Evolutionary conservation across 2,113 vertebrate species (phyloP).

Genomic region (Mus musculus): GRCm39 chr3:132596001-132596500

Average conservation of each 20-base stretch:
- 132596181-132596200: background rate
- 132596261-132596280: background rate
- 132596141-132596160: background rate
- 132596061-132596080: background rate
- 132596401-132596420: background rate
- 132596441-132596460: background rate
- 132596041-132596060: background rate
- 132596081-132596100: background rate
- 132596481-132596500: background rate
- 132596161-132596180: background rate
- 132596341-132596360: background rate
- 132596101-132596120: background rate
- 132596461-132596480: background rate
- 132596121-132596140: background rate
- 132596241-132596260: too few relatives aligned
- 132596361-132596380: slow-evolving; percentile 1
- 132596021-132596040: background rate
- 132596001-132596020: slow-evolving; percentile 13
- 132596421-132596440: background rate
- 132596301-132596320: background rate
- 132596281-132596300: background rate
- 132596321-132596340: background rate
- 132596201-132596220: background rate
- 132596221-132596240: background rate
- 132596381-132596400: background rate